Conservation (phyloP, 37 sponge, comb jelly and placozoan genomes). For the Eunapius fragilis region DNA sequence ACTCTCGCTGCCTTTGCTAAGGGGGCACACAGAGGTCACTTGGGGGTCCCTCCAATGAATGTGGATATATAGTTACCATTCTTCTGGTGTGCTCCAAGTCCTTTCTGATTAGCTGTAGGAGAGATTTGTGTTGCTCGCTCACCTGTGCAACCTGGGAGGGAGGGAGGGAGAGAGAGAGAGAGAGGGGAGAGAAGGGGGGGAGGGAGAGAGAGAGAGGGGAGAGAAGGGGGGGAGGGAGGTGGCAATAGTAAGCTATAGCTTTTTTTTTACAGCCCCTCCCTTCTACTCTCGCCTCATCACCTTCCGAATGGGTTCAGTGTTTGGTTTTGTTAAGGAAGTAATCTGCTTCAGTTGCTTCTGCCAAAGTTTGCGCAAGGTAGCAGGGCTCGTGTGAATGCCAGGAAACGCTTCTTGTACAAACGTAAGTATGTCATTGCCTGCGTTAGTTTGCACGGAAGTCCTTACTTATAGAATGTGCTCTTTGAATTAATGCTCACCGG, state of each 20-base stretch:
- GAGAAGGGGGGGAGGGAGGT: too few species aligned
- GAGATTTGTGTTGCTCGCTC: constrained; percentile 41
- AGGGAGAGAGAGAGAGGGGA: too few species aligned
- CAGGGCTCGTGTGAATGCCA: constrained; percentile 51
- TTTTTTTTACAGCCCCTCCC: neutral
- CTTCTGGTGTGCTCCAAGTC: constrained; percentile 62
- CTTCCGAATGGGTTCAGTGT: constrained; percentile 19
- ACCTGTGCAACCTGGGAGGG: constrained; percentile 36
- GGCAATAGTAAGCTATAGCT: neutral
- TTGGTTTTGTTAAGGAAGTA: constrained; percentile 45
- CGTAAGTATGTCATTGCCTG: constrained; percentile 45
- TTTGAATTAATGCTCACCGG: neutral
- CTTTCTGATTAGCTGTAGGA: constrained; percentile 55
- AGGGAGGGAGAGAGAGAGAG: too few species aligned
- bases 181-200: too few species aligned
- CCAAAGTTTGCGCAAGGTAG: constrained; percentile 62
- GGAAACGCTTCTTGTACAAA: constrained; percentile 61
- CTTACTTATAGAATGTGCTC: neutral
- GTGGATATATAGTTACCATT: constrained; percentile 31
- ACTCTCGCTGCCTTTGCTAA: constrained; percentile 27
- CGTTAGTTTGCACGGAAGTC: neutral
- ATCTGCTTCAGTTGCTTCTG: constrained; percentile 77
- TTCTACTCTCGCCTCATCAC: neutral
- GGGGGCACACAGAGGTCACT: neutral
- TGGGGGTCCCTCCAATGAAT: neutral